Percentiles rank a stretch among this genome's conserved stretches.
phyloP scores from a whole-genome alignment of 2,888 invertebrate genomes.

The Erebia ligea region DNA sequence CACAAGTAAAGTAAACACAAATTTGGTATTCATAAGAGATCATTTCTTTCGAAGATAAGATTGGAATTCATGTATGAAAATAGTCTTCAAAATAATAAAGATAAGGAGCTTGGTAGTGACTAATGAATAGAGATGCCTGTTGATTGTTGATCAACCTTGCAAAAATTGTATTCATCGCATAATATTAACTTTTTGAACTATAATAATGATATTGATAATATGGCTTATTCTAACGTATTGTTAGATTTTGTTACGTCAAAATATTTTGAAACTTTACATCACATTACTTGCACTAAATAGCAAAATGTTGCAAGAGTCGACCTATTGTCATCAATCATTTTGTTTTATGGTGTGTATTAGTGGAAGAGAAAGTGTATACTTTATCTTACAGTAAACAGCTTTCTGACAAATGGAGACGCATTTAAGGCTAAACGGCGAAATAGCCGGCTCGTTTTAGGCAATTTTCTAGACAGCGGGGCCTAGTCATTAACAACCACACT shows the following conservation, averaged over 20 bases:
- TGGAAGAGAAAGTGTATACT: conserved; percentile 30
- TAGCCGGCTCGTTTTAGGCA: conserved; percentile 32
- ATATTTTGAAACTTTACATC: neutral
- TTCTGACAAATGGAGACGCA: conserved; percentile 33
- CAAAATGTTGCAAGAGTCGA: neutral
- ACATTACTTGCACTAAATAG: neutral
- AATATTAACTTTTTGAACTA: neutral
- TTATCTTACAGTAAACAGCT: conserved; percentile 36
- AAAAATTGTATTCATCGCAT: neutral
- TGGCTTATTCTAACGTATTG: neutral
- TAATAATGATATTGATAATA: too few species aligned
- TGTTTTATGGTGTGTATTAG: neutral
- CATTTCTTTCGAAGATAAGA: too few species aligned
- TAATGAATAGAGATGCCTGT: neutral
- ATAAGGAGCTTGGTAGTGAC: neutral
- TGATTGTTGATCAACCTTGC: neutral
- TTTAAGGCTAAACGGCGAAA: conserved; percentile 35
- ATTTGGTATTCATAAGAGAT: too few species aligned
- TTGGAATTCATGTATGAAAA: neutral
- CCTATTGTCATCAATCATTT: conserved; percentile 11
- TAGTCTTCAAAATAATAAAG: neutral
- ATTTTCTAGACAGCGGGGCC: conserved; percentile 35
- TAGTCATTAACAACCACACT: conserved; percentile 34
- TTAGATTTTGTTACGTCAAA: neutral
- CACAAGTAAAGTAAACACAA: neutral